Evolutionary conservation across 2,888 invertebrate species (phyloP), one percentile per base, ranked within the genome.

Genomic region (Tenthredo distinguenda): DNA sequence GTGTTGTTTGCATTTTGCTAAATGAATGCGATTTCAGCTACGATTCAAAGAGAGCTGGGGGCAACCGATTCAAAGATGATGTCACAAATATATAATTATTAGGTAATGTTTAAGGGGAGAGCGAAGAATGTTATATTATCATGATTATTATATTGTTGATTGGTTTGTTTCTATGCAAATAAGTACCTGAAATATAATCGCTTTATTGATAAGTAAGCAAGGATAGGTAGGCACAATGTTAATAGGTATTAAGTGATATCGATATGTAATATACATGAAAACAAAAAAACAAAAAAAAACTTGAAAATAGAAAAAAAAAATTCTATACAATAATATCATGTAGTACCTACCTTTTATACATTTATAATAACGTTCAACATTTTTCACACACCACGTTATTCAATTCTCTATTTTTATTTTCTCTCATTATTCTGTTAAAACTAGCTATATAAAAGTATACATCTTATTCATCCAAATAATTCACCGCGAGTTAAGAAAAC

Each of bases 151-250:
- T 87, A 82, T 85, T 50, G 76, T 86, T 74, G 79, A 86, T 85
- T 83, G 84, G 82, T 84, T 85, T 86, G 62, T 84, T 86, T 86
- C 68, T 76, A 84, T 86, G 79, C 85, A 74, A 87, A 87, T 86
- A 85, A 86, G 85, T 87, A 87, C 87, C 86, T 85, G 86, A 86
- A 87, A 85, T 81, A 86, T 81, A 86, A 84, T 85, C 84, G 84
- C 85, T 81, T 86, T 86, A 84, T 87, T n/a, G 50, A 76, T 87
- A 85, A 87, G 79, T 86, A 79, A 85, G 84, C 85, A 85, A 87
- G 84, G 85, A 77, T 86, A 86, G 86, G 83, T 84, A 82, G 86
- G 85, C 85, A 85, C 84, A 58, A 85, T 87, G 84, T 86, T 84
- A 85, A 87, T 86, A 84, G 85, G 83, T 84, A 47, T 85, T 84